A percentile compares a stretch with the other conserved stretches of the same genome.
phyloP scores from a whole-genome alignment of 2,797 vertebrate genomes.

The Crocidura indochinensis region DNA sequence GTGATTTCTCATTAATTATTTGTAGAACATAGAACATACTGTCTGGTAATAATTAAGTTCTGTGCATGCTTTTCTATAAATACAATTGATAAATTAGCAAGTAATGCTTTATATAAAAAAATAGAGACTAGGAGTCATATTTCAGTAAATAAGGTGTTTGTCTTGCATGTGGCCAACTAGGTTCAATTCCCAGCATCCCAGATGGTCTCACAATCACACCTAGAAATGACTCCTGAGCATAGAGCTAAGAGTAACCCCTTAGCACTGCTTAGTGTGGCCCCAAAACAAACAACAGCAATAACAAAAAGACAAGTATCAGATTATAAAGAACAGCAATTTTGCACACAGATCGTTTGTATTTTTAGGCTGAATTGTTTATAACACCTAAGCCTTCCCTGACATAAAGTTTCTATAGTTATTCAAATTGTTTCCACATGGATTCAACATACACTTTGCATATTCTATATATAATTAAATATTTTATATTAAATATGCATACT shows the following conservation, averaged over 20 bases:
- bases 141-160: no score
- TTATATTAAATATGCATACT: not conserved
- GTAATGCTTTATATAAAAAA: not conserved
- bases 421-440: constrained; percentile 14
- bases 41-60: not conserved
- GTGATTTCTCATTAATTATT: not conserved
- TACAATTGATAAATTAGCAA: constrained; percentile 1
- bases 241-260: no score
- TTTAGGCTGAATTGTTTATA: constrained; percentile 54
- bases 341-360: not conserved
- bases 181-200: no score
- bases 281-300: no score
- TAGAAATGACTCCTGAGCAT: no score
- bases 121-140: not conserved
- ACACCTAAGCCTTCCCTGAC: not conserved
- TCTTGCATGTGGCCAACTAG: no score
- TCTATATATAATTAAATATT: not conserved
- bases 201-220: no score
- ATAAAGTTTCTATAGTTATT: constrained; percentile 51
- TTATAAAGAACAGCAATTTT: not conserved
- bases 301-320: not conserved
- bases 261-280: no score
- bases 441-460: not conserved
- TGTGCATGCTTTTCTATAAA: not conserved
- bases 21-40: not conserved